These are phyloP conservation scores for Podarcis cretensis DNA, from an alignment of 2,113 vertebrate genomes.

Conservation along the genomic window DNA sequence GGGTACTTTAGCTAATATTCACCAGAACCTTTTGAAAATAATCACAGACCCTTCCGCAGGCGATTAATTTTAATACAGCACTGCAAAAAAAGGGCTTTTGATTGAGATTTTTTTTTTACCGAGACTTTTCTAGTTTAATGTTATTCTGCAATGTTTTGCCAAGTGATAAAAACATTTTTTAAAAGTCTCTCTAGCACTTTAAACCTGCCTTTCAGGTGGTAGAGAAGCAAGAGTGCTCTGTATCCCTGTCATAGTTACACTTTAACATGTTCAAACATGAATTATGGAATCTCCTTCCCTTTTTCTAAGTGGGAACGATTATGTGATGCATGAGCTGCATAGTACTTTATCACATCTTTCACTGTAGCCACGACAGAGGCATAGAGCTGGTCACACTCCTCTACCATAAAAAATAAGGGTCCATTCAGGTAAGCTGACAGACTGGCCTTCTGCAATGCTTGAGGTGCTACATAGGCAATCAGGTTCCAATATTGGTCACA, in stretches of 20 bases:
- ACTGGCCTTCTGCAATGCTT: not conserved
- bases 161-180: not conserved
- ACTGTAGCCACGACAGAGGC: not conserved
- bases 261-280: not conserved
- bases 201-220: not conserved
- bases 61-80: not conserved
- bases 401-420: not conserved
- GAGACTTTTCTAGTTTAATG: not conserved
- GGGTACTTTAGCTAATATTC: not conserved
- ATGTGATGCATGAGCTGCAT: too few relatives aligned
- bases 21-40: not conserved
- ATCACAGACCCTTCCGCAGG: not conserved
- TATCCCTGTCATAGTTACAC: not conserved
- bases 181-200: not conserved
- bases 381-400: not conserved
- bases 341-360: not conserved
- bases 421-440: not conserved
- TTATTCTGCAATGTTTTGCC: not conserved
- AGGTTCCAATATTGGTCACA: not conserved
- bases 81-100: not conserved
- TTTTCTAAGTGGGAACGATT: not conserved
- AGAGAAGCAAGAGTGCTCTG: not conserved
- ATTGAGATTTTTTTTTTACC: not conserved
- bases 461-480: not conserved
- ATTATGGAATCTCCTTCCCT: not conserved